Evolutionary conservation across 37 sponge, comb jelly and placozoan genomes (phyloP), one percentile per base, ranked within the genome.

Genomic region (Bolinopsis microptera): DNA sequence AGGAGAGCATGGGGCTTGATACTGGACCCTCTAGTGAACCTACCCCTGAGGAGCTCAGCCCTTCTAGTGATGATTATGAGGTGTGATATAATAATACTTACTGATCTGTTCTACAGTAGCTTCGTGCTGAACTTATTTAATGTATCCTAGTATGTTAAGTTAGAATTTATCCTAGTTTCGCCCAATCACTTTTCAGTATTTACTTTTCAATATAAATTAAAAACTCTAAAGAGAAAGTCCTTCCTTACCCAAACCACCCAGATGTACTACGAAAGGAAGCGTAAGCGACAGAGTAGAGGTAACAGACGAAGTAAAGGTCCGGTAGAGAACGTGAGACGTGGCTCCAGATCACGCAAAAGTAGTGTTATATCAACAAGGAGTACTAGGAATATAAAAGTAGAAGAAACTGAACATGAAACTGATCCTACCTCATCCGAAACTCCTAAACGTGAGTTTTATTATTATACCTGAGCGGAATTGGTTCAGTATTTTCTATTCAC

Each of bases 1-100:
- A 86, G 3, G 90, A 86, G 25, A 34, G 36, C 24, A 77, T 32
- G 32, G 80, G 80, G 18, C 41, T 86, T 18, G 90, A 86, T 30
- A 86, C 90, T 0, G 23, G 38, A 5, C 90, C 90, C 48, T 48
- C 61, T 13, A 86, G 90, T 39, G 90, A 27, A 9, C 90, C 48
- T 22, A 86, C 90, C 26, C 90, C 90, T 1, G 90, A 86, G 35
- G 90, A 86, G 28, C 90, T 33, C 36, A 86, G 90, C 24, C 90
- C 90, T 38, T 86, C 90, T 34, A 86, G 90, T 86, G 90, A 86
- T 39, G 90, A 86, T 34, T 86, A 86, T 39, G 90, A 86, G 41
- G 90, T 86, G 37, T 32, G 82, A 21, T 0, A 70, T n/a, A n/a
- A n/a, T n/a, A n/a, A n/a, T n/a, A n/a, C n/a, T n/a, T n/a, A n/a